Evolutionary conservation across 2,113 vertebrate genomes (phyloP), one percentile per base, ranked within the genome.

Genomic region (Zingel zingel): DNA sequence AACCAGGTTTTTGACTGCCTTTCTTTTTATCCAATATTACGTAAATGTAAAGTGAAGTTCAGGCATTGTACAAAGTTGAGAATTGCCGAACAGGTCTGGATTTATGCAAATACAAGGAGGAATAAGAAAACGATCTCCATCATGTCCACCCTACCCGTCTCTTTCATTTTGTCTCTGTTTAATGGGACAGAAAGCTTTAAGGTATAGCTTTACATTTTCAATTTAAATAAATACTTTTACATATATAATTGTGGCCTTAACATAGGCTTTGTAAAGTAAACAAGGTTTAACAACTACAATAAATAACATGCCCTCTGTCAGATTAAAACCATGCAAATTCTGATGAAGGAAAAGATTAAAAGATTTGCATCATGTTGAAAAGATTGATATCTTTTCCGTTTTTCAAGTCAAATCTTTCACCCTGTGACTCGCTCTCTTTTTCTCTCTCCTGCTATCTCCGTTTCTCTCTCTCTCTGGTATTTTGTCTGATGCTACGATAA

Each of bases 31-130:
- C 39, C 39, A 43, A 43, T 43, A 43, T 43, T 43, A 3, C 10
- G 0, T 11, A 43, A 0, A 43, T 63, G 4, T 25, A 53, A 53
- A 14, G 13, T 45, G 14, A 36, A 15, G 9, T 48, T 19, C 5
- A 33, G 19, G 16, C n/a, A 5, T 71, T 61, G 39, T 27, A 25
- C n/a, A 43, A 25, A 25, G 7, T 7, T 21, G 27, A 39, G 25
- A 33, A 27, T 14, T 23, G 9, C 3, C 27, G 15, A n/a, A 21
- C 30, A 15, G 54, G 13, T 30, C 15, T 77, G 19, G 3, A 27
- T 77, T 12, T 7, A 79, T 86, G 73, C 76, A 86, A 87, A 90
- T 61, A 18, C n/a, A 45, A 58, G 27, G n/a, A 66, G 27, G 19
- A 66, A 47, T 57, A 25, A 81, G 64, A 43, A 78, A 84, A 45